A percentile compares a stretch with the other conserved stretches of the same genome.
Evolutionary conservation across 2,797 vertebrate genomes (phyloP).

Genomic region (Coregonus suidteri): DNA sequence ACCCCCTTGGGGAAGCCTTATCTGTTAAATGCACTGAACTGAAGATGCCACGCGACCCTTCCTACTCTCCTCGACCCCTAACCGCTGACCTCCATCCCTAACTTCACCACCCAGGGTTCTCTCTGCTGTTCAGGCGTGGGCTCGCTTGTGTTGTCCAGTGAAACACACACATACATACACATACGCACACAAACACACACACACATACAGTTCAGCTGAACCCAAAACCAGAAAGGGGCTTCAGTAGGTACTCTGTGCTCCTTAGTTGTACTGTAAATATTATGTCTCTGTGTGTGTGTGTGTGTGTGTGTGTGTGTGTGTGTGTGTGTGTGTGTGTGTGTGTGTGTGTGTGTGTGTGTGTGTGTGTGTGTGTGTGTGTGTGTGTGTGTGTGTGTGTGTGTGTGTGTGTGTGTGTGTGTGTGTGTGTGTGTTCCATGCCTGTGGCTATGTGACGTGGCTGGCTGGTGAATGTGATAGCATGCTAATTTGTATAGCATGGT

Average conservation of each 20-base stretch:
- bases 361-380: slow-evolving; percentile 22
- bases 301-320: not conserved
- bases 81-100: slow-evolving; percentile 33
- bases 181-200: slow-evolving; percentile 13
- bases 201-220: slow-evolving; percentile 38
- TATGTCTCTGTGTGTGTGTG: slow-evolving; percentile 5
- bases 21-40: slow-evolving; percentile 74
- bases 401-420: slow-evolving; percentile 19
- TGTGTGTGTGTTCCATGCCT: slow-evolving; percentile 31
- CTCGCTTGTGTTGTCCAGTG: slow-evolving; percentile 11
- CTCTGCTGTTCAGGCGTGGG: not conserved
- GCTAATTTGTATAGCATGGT: slow-evolving; percentile 62
- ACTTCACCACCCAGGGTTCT: not conserved
- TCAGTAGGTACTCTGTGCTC: slow-evolving; percentile 31
- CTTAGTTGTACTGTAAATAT: slow-evolving; percentile 53
- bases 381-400: slow-evolving; percentile 37
- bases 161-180: slow-evolving; percentile 15
- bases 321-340: slow-evolving; percentile 1
- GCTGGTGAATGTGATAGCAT: slow-evolving; percentile 73
- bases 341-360: not conserved
- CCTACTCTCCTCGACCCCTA: slow-evolving; percentile 26
- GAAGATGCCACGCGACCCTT: slow-evolving; percentile 61
- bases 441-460: slow-evolving; percentile 61
- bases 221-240: slow-evolving; percentile 49
- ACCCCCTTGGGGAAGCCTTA: slow-evolving; percentile 72